Base-by-base conservation (phyloP, 2,888 invertebrate species). In the Drosophila prostipennis region DNA sequence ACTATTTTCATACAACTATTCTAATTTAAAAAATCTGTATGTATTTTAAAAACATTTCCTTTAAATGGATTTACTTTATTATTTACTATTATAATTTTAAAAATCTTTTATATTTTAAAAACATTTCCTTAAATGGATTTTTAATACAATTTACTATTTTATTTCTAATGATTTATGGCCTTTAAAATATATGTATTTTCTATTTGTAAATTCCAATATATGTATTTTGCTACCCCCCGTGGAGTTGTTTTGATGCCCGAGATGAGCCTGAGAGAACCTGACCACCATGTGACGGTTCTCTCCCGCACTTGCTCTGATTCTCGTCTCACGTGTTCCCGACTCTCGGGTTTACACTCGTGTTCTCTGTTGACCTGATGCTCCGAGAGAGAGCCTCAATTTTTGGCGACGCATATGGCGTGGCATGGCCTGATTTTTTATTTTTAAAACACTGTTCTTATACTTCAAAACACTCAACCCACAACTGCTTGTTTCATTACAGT, bases 381-480 rank as follows among this genome's bases (percentile, higher is more conserved):
- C 43, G 58, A 59, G 70, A 76, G 80, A 75, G 80, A 19, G 39
- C 40, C 40, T 56, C 40, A 42, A 37, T 56, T 72, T 72, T n/a
- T 34, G 43, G 60, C 60, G 60, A 60, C 60, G 60, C 60, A 72
- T 49, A 55, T 63, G 57, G 29, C 54, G 29, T 56, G 49, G 46
- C 70, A 74, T 80, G 82, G 80, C 77, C 82, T 80, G 77, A 79
- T 80, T 78, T 51, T 63, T 68, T 61, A 63, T 72, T 60, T 59
- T 56, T 65, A 57, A 68, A 69, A 53, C n/a, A 43, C 58, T 51
- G 49, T 55, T 69, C 55, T 65, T 63, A 59, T 76, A 74, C 13
- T 65, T 37, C 14, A 49, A 16, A 48, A 16, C 48, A 29, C 51
- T 52, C 37, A 34, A 34, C 32, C 48, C 23, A 34, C 63, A 19